Evolutionary conservation across 1,140 invertebrate species (phyloP).

Genomic region (Goniozus legneri): DNA sequence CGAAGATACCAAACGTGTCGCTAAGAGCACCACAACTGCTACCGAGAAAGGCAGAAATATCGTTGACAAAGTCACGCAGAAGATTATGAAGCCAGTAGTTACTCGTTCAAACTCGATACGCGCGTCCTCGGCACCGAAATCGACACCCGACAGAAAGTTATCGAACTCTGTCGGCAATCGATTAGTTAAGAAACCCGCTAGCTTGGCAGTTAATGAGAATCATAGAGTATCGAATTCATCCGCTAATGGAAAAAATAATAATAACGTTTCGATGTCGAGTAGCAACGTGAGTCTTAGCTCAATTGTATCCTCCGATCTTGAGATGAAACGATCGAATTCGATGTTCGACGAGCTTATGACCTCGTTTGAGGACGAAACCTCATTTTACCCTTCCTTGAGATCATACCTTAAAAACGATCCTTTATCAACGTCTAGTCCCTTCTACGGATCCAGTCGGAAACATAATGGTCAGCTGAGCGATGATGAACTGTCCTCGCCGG

Average conservation of each 20-base stretch:
- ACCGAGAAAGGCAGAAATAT: slow-evolving; percentile 19
- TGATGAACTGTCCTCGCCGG: slow-evolving; percentile 43
- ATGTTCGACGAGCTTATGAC: slow-evolving; percentile 55
- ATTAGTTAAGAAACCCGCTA: slow-evolving; percentile 5
- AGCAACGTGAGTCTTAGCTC: slow-evolving; percentile 53
- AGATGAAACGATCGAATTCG: slow-evolving; percentile 42
- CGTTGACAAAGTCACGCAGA: slow-evolving; percentile 19
- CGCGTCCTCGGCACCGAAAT: slow-evolving; percentile 29
- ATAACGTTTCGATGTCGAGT: slow-evolving; percentile 24
- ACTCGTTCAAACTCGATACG: slow-evolving; percentile 30
- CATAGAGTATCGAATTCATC: slow-evolving; percentile 6
- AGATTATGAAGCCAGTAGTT: slow-evolving; percentile 12
- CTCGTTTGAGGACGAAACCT: slow-evolving; percentile 52
- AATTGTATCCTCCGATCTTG: slow-evolving; percentile 39
- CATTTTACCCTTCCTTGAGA: slow-evolving; percentile 33
- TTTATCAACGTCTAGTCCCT: slow-evolving; percentile 31
- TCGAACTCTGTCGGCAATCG: too few species aligned
- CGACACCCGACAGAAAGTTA: slow-evolving; percentile 23
- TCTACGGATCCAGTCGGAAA: slow-evolving; percentile 13
- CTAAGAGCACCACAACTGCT: slow-evolving; percentile 6
- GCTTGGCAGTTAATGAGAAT: background rate
- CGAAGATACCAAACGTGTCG: slow-evolving; percentile 8
- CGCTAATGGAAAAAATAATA: slow-evolving; percentile 11
- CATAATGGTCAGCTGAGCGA: slow-evolving; percentile 36
- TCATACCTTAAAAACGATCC: slow-evolving; percentile 38